These are phyloP conservation scores for Mustelus asterias DNA, from an alignment of 2,113 vertebrate species.

Conservation along the genomic window DNA sequence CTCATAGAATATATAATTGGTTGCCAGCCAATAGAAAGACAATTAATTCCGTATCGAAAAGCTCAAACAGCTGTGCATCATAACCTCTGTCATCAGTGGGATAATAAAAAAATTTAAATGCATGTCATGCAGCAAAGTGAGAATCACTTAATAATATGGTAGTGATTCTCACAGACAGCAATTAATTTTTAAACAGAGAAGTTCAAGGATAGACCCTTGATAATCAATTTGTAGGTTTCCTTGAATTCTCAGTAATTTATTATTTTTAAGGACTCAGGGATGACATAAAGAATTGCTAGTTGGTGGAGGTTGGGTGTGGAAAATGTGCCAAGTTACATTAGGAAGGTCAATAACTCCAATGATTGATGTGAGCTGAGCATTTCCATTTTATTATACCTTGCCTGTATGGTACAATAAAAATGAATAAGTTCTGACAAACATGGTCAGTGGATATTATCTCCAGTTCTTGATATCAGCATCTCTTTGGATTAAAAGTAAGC, in stretches of 20 bases:
- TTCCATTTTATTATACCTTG: not conserved
- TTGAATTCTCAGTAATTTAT: not conserved
- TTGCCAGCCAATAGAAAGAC: not conserved
- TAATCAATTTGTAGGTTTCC: not conserved
- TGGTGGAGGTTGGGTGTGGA: not conserved
- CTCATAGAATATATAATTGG: slow-evolving; percentile 15
- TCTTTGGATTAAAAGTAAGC: not conserved
- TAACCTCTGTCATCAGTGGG: not conserved
- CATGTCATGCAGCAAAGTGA: not conserved
- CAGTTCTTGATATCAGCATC: not conserved
- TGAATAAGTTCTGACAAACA: not conserved
- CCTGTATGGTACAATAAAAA: not conserved
- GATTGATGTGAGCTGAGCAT: not conserved
- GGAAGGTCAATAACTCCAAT: not conserved
- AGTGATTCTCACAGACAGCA: not conserved
- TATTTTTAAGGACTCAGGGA: not conserved
- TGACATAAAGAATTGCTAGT: not conserved
- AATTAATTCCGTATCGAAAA: not conserved
- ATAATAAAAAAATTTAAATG: not conserved
- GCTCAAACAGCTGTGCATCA: not conserved
- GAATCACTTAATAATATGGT: not conserved
- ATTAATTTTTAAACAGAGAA: not conserved
- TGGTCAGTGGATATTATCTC: not conserved
- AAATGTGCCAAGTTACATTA: not conserved
- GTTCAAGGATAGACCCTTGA: not conserved